Evolutionary conservation across 2,113 vertebrate genomes (phyloP).

Genomic region (Malurus elegans): DNA sequence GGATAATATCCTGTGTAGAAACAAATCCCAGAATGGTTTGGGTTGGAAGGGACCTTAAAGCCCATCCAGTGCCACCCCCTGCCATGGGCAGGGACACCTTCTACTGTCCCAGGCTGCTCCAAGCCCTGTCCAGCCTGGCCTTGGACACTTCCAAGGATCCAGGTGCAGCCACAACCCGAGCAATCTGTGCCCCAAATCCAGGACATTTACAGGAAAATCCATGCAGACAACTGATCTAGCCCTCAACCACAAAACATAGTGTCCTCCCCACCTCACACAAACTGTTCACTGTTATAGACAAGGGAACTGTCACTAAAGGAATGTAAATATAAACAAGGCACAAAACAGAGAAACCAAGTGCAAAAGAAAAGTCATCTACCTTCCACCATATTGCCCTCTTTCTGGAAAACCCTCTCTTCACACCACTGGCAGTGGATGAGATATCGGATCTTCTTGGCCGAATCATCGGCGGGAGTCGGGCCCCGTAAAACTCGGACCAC

Average conservation of each 20-base stretch:
- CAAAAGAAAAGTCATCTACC: constrained; percentile 72
- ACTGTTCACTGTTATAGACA: not conserved
- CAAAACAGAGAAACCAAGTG: not conserved
- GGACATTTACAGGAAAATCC: not conserved
- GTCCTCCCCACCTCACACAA: not conserved
- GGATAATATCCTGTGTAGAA: not conserved
- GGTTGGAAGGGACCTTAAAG: not conserved
- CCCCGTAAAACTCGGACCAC: constrained; percentile 91
- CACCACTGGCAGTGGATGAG: constrained; percentile 98
- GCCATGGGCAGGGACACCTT: not conserved
- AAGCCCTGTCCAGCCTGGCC: fast-evolving
- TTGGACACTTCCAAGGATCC: not conserved
- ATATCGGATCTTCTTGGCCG: constrained; percentile 83
- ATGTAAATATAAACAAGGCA: not conserved
- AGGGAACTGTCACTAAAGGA: not conserved
- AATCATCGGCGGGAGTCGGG: constrained; percentile 87
- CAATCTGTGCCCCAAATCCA: not conserved
- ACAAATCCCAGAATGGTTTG: not conserved
- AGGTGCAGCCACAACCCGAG: not conserved
- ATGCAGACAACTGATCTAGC: not conserved
- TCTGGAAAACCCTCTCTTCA: constrained; percentile 93
- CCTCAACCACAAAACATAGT: not conserved
- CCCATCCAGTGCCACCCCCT: not conserved
- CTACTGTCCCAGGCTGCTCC: not conserved
- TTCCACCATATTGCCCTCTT: constrained; percentile 88